Percentiles rank a stretch among this genome's conserved stretches.
phyloP scores from a whole-genome alignment of 2,113 vertebrate genomes.

The Lota lota region DNA sequence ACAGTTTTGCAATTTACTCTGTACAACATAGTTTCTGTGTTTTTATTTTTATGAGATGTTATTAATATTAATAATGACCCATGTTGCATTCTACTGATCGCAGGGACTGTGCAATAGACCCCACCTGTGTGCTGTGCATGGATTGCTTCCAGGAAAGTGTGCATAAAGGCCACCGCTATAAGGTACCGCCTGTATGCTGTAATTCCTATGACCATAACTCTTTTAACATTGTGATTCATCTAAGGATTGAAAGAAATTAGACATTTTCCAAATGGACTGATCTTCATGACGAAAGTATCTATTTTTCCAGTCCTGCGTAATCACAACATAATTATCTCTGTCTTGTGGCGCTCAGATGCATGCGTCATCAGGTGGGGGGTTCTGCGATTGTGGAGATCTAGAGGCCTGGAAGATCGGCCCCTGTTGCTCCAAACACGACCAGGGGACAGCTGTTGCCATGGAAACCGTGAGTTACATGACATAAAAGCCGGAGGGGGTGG shows the following conservation, averaged over 20 bases:
- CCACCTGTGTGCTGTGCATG: constrained; percentile 97
- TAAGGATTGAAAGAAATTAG: too few relatives aligned
- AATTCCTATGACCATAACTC: not conserved
- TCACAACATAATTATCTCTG: not conserved
- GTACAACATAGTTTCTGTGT: too few relatives aligned
- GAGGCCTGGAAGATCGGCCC: constrained; percentile 98
- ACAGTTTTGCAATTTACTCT: too few relatives aligned
- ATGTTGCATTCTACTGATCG: constrained; percentile 40
- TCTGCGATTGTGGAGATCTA: constrained; percentile 95
- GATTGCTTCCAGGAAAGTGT: constrained; percentile 97
- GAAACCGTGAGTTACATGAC: constrained; percentile 81
- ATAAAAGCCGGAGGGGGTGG: constrained; percentile 40
- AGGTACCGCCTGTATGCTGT: constrained; percentile 74
- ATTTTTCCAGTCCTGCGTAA: not conserved
- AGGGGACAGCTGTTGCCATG: constrained; percentile 74
- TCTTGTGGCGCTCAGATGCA: constrained; percentile 81
- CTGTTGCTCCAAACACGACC: constrained; percentile 86
- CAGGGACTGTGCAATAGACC: constrained; percentile 98
- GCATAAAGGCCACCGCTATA: constrained; percentile 96
- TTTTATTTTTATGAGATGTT: too few relatives aligned
- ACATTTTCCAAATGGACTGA: too few relatives aligned
- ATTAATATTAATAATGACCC: too few relatives aligned
- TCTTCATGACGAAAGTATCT: constrained; percentile 1
- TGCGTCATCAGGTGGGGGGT: constrained; percentile 91
- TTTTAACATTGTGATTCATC: not conserved